phyloP scores from a whole-genome alignment of 2,113 vertebrate genomes.

The Syngnathus typhle region DNA sequence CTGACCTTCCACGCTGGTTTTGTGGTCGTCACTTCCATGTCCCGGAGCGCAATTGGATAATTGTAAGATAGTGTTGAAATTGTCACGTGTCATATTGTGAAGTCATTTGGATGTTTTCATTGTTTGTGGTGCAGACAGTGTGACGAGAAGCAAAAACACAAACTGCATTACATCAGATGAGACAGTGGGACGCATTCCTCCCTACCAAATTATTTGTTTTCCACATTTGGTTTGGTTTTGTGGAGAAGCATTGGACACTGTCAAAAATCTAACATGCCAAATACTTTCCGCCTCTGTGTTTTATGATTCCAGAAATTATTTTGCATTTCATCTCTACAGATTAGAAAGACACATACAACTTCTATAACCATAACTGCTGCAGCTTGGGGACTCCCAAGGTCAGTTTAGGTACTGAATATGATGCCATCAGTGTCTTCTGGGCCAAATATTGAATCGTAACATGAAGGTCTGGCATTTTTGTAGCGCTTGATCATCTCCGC shows the following conservation, averaged over 20 bases:
- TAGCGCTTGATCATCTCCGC: constrained; percentile 8
- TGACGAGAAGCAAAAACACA: constrained; percentile 24
- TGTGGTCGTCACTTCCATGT: background rate
- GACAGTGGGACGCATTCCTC: constrained; percentile 22
- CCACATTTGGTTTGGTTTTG: constrained; percentile 28
- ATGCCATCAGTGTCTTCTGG: background rate
- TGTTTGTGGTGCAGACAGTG: constrained; percentile 43
- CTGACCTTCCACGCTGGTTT: background rate
- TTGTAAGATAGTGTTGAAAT: constrained; percentile 14
- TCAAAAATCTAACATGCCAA: constrained; percentile 17
- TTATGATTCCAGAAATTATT: constrained; percentile 22
- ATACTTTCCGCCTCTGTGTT: constrained; percentile 7
- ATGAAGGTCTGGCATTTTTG: background rate
- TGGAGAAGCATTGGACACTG: constrained; percentile 27
- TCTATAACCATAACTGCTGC: background rate
- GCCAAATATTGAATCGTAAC: background rate
- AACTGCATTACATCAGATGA: constrained; percentile 8
- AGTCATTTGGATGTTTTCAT: constrained; percentile 29
- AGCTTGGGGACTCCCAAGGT: background rate
- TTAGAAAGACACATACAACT: background rate
- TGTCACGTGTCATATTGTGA: constrained; percentile 17
- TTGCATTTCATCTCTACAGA: background rate
- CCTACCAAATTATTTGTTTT: constrained; percentile 30
- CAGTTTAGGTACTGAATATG: background rate
- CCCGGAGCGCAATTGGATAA: background rate